Percentiles rank a stretch among this genome's conserved stretches.
Conservation (phyloP, 2,113 vertebrate species). For the Erythrocercus mccallii region DNA sequence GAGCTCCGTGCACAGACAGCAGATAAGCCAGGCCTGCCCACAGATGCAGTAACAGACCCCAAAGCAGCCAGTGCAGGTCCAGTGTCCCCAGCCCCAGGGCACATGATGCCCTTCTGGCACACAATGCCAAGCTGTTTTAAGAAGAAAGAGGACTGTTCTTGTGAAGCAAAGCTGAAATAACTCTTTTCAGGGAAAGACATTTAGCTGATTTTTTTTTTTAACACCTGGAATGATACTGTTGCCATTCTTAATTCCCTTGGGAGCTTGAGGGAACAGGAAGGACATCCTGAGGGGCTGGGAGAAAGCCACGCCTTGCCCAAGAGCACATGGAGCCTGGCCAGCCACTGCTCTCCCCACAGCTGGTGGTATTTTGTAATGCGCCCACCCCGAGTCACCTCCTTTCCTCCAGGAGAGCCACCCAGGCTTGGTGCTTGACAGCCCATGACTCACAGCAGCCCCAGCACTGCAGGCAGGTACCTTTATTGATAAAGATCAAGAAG, state of each 20-base stretch:
- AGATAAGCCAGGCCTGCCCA: too few relatives aligned
- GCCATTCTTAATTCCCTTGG: background rate
- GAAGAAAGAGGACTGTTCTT: background rate
- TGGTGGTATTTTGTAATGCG: background rate
- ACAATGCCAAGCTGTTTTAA: fast-evolving
- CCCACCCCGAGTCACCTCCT: background rate
- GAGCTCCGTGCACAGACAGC: background rate
- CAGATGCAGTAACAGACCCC: background rate
- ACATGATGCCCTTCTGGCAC: background rate
- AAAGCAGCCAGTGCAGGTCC: fast-evolving
- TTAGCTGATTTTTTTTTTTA: fast-evolving
- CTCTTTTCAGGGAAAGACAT: fast-evolving
- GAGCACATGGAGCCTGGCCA: fast-evolving
- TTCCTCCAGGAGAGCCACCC: background rate
- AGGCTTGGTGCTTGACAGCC: background rate
- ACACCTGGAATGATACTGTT: background rate
- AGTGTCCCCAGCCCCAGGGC: fast-evolving
- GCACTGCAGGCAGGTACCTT: background rate
- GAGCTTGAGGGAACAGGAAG: background rate
- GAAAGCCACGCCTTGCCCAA: background rate
- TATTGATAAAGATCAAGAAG: background rate
- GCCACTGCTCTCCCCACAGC: background rate
- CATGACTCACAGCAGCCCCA: background rate
- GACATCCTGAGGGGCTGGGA: background rate
- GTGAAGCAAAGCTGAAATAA: background rate